phyloP scores from a whole-genome alignment of 2,797 vertebrate genomes.

The Premnoplex brunnescens region DNA sequence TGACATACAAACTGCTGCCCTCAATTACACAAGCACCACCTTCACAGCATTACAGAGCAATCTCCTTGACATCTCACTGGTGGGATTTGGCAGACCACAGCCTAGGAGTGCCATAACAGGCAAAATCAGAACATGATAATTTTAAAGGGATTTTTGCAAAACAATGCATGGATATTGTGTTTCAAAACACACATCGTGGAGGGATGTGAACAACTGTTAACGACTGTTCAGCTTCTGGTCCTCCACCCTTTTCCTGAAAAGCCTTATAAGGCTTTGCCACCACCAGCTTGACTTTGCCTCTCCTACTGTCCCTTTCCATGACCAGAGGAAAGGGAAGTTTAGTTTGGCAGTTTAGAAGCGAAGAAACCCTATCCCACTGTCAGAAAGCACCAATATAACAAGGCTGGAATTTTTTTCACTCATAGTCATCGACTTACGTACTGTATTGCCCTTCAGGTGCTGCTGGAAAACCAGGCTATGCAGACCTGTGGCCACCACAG shows the following conservation, averaged over 20 bases:
- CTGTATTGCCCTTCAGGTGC: neutral
- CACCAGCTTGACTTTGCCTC: neutral
- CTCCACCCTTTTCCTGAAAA: neutral
- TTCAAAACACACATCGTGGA: fast-evolving
- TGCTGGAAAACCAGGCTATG: neutral
- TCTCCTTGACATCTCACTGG: neutral
- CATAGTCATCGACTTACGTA: neutral
- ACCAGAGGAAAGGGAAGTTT: neutral
- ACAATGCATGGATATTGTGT: neutral
- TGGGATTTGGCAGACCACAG: neutral
- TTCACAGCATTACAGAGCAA: neutral
- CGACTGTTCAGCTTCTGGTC: fast-evolving
- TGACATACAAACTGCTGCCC: fast-evolving
- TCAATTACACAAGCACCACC: fast-evolving
- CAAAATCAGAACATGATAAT: neutral
- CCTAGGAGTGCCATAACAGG: neutral
- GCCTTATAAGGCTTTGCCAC: neutral
- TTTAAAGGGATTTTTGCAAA: neutral
- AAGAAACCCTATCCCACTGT: neutral
- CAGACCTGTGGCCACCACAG: neutral
- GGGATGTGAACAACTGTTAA: neutral
- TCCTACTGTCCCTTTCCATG: fast-evolving
- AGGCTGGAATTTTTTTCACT: neutral
- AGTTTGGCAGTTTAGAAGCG: neutral
- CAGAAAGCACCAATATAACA: neutral